A percentile compares a stretch with the other conserved stretches of the same genome.
Conservation (phyloP, 2,797 vertebrate genomes). For the Anolis apletophallus region DNA sequence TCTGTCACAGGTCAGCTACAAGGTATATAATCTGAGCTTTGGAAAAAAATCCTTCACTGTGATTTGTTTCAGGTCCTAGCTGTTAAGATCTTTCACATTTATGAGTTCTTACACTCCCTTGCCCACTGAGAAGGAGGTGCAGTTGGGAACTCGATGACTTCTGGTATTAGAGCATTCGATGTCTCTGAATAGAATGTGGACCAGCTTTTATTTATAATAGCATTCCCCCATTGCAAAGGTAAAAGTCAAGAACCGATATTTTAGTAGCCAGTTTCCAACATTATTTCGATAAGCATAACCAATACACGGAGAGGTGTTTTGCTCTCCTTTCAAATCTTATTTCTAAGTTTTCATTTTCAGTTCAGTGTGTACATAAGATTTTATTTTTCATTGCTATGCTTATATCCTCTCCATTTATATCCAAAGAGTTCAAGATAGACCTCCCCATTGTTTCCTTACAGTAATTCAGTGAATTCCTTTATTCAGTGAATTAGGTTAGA, state of each 20-base stretch:
- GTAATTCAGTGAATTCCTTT: no score
- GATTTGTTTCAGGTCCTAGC: fast-evolving
- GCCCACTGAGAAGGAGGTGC: background rate
- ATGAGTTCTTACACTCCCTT: slow-evolving; percentile 37
- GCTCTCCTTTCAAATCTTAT: background rate
- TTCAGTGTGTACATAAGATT: background rate
- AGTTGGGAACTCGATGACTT: background rate
- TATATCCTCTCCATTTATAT: no score
- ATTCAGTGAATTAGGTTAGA: no score
- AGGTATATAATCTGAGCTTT: background rate
- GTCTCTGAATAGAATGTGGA: background rate
- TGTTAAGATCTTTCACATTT: slow-evolving; percentile 3
- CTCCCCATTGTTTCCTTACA: background rate
- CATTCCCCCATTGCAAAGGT: background rate
- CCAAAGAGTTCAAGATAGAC: no score
- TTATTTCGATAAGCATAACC: background rate
- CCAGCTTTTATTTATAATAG: background rate
- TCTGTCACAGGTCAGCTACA: background rate
- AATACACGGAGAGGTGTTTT: background rate
- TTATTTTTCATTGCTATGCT: no score
- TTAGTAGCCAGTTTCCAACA: background rate
- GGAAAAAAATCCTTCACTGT: fast-evolving
- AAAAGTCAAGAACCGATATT: background rate
- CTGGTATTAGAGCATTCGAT: background rate
- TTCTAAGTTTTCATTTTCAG: background rate